Evolutionary conservation across 2,113 vertebrate genomes (phyloP), one percentile per base, ranked within the genome.

Genomic region (Neolamprologus cancellatus): DNA sequence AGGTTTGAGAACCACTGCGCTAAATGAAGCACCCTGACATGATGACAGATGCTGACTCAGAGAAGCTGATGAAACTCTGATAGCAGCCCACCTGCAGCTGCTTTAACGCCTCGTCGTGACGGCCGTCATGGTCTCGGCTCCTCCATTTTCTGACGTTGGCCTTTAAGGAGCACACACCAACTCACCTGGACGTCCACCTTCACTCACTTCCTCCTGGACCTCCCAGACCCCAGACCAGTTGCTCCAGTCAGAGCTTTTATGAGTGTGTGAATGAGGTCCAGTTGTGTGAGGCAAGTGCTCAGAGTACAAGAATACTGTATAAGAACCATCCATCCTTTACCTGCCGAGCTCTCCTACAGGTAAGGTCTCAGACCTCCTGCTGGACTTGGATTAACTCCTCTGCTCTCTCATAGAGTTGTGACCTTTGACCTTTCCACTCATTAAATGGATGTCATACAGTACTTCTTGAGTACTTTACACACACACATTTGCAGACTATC

Each of bases 151-250:
- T 53, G 52, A 6, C 5, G 1, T 4, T 53, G 3, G 52, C n/a
- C 2, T 53, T 53, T 12, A 20, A 52, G 50, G 5, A 53, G 52
- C 2, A 53, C 20, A 53, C 52, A 53, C 52, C n/a, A 3, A 53
- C n/a, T 53, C 52, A 53, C 10, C 52, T 53, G n/a, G 5, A 0
- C 10, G 12, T 41, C 12, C 0, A 53, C 10, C 1, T 53, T 18
- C 52, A 53, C 52, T 6, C 52, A n/a, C n/a, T n/a, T 0, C 50
- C 50, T 53, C 9, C 9, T 52, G n/a, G n/a, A 52, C 50, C 50
- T 52, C 50, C 50, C 50, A 20, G 46, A 48, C 46, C 46, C 46
- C 46, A 18, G 50, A 52, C n/a, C 50, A 52, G n/a, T 52, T 52
- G 50, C 50, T 52, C 18, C 50, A 52, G 50, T 52, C 50, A 52